Conservation (phyloP, 1,140 invertebrate genomes). For the Musca vetustissima region DNA sequence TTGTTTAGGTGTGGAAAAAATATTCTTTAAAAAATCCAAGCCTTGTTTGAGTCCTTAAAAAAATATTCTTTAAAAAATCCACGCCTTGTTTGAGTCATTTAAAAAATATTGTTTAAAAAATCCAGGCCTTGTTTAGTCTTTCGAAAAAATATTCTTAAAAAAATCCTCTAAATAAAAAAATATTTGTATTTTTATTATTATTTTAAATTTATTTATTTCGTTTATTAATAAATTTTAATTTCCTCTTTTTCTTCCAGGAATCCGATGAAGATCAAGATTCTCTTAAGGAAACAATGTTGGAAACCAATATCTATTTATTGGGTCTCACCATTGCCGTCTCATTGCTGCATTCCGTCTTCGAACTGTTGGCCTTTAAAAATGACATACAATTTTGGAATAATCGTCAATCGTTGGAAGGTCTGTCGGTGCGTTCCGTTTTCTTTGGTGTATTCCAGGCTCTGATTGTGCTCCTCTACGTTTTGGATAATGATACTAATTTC, state of each 20-base stretch:
- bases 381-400: constrained; percentile 99
- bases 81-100: too few relatives aligned
- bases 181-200: too few relatives aligned
- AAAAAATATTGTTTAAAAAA: too few relatives aligned
- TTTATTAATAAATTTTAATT: constrained; percentile 18
- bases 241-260: constrained; percentile 57
- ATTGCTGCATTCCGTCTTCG: constrained; percentile 95
- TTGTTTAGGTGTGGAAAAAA: too few relatives aligned
- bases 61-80: too few relatives aligned
- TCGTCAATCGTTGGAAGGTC: constrained; percentile 92
- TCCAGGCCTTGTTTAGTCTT: too few relatives aligned
- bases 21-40: too few relatives aligned
- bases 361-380: constrained; percentile 99
- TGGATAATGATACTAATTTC: constrained; percentile 98
- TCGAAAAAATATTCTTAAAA: too few relatives aligned
- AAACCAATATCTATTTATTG: constrained; percentile 95
- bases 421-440: constrained; percentile 98
- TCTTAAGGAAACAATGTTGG: constrained; percentile 93
- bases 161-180: too few relatives aligned
- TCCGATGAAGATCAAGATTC: constrained; percentile 95
- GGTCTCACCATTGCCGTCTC: constrained; percentile 91
- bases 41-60: too few relatives aligned
- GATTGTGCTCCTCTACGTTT: constrained; percentile 92
- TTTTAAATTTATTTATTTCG: too few relatives aligned
- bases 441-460: constrained; percentile 98